Evolutionary conservation across 1,140 invertebrate species (phyloP), one percentile per base, ranked within the genome.

Genomic region (Dreissena polymorpha): DNA sequence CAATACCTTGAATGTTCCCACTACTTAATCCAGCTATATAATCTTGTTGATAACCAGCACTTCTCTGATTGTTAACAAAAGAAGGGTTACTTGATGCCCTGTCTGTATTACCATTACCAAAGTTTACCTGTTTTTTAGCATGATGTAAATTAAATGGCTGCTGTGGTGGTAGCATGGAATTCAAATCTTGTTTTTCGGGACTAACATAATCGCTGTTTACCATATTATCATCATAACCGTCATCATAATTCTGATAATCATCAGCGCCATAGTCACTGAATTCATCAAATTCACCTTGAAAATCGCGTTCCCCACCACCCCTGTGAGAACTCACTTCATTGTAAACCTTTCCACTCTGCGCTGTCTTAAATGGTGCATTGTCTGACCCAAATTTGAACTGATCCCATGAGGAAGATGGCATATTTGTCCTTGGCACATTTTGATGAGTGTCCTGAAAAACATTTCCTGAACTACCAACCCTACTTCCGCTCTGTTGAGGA

Each of bases 161-260:
- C 21, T 60, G 57, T n/a, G 57, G 57, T n/a, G 57, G 57, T 60
- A 60, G 57, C 16, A 23, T 23, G 21, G 16, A n/a, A 18, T 23
- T 23, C 16, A 60, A 6, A 60, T 60, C 21, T 12, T 18, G 16
- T 60, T 60, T 60, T 23, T 60, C 57, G 2, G 57, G 57, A 60
- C 57, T 60, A 60, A 60, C 21, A 10, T 60, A 60, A 23, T 60
- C 57, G 10, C 10, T 60, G 21, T 60, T 60, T 60, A 60, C 21
- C 57, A 60, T 60, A 60, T 60, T 60, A 60, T 60, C 57, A 60
- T 60, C 57, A 60, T 60, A 60, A 6, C 57, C 57, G 10, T 60
- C 57, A 60, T 60, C 57, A 10, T 60, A 60, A 60, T 23, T 23
- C 21, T 60, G 16, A 12, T 60, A 60, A 23, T 60, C 57, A 60